phyloP scores from a whole-genome alignment of 2,797 vertebrate genomes.

The Echeneis naucrates region DNA sequence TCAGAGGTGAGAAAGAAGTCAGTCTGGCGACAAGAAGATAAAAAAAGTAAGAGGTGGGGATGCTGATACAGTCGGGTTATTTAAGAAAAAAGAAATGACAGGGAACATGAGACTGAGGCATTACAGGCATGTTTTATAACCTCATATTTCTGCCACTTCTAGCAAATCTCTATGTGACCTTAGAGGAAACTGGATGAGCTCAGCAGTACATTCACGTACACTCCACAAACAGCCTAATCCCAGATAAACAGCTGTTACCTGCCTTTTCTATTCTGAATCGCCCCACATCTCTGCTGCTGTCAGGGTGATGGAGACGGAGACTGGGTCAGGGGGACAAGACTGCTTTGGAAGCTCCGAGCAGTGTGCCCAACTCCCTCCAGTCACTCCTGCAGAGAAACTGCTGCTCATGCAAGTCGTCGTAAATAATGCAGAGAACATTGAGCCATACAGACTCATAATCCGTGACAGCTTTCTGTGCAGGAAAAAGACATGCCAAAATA shows the following conservation, averaged over 20 bases:
- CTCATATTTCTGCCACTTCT: constrained; percentile 36
- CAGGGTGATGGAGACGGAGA: constrained; percentile 47
- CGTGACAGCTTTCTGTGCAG: constrained; percentile 2
- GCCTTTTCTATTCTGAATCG: constrained; percentile 40
- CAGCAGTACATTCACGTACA: background rate
- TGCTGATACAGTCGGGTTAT: constrained; percentile 46
- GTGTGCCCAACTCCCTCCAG: constrained; percentile 23
- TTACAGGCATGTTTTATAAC: constrained; percentile 18
- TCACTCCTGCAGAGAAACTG: constrained; percentile 37
- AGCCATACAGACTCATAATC: constrained; percentile 23
- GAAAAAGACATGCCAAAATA: constrained; percentile 1
- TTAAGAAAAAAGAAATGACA: constrained; percentile 44
- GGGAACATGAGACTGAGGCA: constrained; percentile 24
- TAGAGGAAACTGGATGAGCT: constrained; percentile 25
- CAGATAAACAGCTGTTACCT: constrained; percentile 52
- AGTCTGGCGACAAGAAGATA: constrained; percentile 25
- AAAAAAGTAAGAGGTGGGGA: background rate
- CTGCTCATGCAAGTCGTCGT: constrained; percentile 44
- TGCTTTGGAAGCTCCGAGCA: constrained; percentile 33
- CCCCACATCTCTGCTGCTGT: constrained; percentile 23
- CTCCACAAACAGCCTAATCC: constrained; percentile 39
- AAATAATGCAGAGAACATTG: constrained; percentile 69
- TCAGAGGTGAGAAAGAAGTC: constrained; percentile 67
- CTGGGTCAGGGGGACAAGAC: constrained; percentile 55
- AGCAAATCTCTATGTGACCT: constrained; percentile 29